Evolutionary conservation across 1,140 invertebrate species (phyloP), one percentile per base, ranked within the genome.

Genomic region (Chlorops oryzae): DNA sequence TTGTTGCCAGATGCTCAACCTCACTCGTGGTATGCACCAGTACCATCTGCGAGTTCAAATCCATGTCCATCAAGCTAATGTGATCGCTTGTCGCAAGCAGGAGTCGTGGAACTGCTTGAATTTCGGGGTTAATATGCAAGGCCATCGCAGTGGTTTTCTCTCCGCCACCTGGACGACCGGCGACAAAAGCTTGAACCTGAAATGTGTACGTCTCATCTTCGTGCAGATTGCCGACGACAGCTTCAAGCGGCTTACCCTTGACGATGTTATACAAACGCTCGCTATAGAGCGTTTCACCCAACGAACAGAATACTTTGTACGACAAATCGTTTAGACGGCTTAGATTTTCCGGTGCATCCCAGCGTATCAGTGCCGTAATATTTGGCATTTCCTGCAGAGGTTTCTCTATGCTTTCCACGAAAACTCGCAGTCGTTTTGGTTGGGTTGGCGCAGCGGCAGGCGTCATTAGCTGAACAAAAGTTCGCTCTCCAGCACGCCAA

Each of bases 101-200:
- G 2, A 96, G 66, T 56, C 80, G 81, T 0, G 90, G 90, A 13
- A 92, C 77, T 0, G 90, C 85, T 54, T 81, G 82, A 52, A 90
- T 81, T 24, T 80, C 73, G 2, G 84, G 84, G 0, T 60, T 47
- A 3, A 71, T 57, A 5, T 66, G 56, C 0, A 70, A 40, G 1
- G 49, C 45, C 10, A 59, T 40, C 5, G 52, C 54, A 1, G 62
- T 46, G 2, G 86, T 86, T 44, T 79, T 80, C 20, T 78, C 74
- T 10, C 91, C 86, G 50, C 78, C 47, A 13, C 41, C 46, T 13
- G 24, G 20, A 15, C 40, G 2, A 43, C 83, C 81, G 35, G 82
- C 77, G 3, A 88, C 92, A 58, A 81, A 86, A 0, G 90, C 89
- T 68, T 82, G 78, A 32, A 94, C 86, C 81, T 85, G 59, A 20